Conservation (phyloP, 2,888 invertebrate species). For the Orthosia gothica region DNA sequence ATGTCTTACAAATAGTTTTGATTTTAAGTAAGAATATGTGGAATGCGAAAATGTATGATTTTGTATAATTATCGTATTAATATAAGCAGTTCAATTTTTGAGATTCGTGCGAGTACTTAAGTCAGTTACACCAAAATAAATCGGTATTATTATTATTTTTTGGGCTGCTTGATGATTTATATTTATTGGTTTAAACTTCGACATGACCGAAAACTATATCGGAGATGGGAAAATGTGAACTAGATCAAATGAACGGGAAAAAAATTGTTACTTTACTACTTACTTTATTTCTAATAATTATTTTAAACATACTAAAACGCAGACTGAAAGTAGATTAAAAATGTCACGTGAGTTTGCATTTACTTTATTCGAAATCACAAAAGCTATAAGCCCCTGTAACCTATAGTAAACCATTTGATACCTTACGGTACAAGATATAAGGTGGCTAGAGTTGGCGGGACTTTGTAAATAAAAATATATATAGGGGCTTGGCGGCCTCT, state of each 20-base stretch:
- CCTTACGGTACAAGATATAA: slow-evolving; percentile 12
- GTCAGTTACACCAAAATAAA: neutral
- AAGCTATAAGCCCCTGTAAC: slow-evolving; percentile 38
- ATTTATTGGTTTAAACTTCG: slow-evolving; percentile 3
- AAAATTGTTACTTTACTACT: neutral
- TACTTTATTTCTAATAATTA: neutral
- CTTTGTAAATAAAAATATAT: slow-evolving; percentile 37
- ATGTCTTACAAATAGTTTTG: neutral
- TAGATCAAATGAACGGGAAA: neutral
- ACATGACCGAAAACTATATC: slow-evolving; percentile 1
- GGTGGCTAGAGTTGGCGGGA: neutral
- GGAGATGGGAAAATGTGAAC: slow-evolving; percentile 7
- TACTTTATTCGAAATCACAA: slow-evolving; percentile 28
- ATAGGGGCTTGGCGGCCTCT: slow-evolving; percentile 22
- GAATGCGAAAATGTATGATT: too few relatives aligned
- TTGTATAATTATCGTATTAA: too few relatives aligned
- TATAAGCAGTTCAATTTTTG: too few relatives aligned
- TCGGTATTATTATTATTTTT: neutral
- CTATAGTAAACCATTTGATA: neutral
- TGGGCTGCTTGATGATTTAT: neutral
- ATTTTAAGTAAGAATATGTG: neutral
- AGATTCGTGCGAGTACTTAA: slow-evolving; percentile 11
- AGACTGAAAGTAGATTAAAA: slow-evolving; percentile 42
- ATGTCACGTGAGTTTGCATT: slow-evolving; percentile 10
- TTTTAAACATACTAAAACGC: slow-evolving; percentile 17